Percentiles rank a stretch among this genome's conserved stretches.
Evolutionary conservation across 2,113 vertebrate species (phyloP).

Genomic region (Saccopteryx bilineata): DNA sequence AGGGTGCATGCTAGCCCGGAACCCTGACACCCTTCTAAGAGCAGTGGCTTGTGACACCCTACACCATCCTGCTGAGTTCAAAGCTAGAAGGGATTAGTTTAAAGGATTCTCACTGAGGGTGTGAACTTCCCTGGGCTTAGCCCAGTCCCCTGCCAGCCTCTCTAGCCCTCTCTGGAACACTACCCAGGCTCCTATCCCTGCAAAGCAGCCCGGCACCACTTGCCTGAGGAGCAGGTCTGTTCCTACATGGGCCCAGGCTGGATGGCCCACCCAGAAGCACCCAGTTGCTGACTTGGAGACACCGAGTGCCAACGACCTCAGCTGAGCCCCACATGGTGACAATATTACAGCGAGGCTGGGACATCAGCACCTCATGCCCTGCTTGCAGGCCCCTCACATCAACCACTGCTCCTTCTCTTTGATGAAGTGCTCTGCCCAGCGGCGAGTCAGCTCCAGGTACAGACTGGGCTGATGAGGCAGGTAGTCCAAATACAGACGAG

Average conservation of each 20-base stretch:
- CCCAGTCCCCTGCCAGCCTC: slow-evolving; percentile 23
- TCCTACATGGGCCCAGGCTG: neutral
- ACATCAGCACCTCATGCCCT: neutral
- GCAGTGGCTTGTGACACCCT: neutral
- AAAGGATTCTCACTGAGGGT: neutral
- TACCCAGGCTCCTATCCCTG: neutral
- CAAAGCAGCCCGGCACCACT: neutral
- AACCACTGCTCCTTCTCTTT: slow-evolving; percentile 96
- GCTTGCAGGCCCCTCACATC: slow-evolving; percentile 86
- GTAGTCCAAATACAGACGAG: slow-evolving; percentile 93
- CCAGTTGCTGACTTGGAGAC: neutral
- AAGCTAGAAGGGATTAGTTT: neutral
- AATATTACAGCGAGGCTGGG: neutral
- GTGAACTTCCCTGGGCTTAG: neutral
- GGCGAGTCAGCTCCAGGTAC: slow-evolving; percentile 93
- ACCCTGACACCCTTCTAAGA: neutral
- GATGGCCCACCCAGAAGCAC: slow-evolving; percentile 5
- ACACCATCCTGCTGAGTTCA: neutral
- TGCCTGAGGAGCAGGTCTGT: slow-evolving; percentile 6
- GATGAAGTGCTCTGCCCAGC: slow-evolving; percentile 94
- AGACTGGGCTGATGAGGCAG: slow-evolving; percentile 91
- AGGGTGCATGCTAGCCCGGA: slow-evolving; percentile 47
- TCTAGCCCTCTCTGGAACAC: neutral
- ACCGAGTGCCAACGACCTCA: neutral
- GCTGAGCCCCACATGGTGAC: neutral